Base-by-base conservation (phyloP, 1,140 invertebrate species). In the Thaumetopoea pityocampa region DNA sequence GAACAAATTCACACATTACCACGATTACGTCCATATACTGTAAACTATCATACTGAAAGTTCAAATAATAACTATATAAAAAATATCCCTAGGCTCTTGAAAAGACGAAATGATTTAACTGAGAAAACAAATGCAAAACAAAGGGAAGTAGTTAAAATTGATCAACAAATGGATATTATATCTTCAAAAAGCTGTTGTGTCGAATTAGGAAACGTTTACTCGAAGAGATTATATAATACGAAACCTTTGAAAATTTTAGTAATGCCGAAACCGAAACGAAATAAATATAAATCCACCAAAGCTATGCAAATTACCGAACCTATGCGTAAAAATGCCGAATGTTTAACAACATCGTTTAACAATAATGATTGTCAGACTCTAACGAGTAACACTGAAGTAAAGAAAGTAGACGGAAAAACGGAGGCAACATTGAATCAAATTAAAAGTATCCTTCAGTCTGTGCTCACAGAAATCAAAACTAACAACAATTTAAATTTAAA, bases 361-460 rank as follows among this genome's bases (percentile, higher is more conserved):
- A 34, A 54, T 6, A 38, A 20, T 7, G 57, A 59, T 30, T 59
- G 57, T 26, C 61, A 67, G 35, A 57, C 58, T 4, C 43, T 36
- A 11, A 50, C 43, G 14, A 38, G 33, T 40, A 38, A 53, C 51
- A 20, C 37, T 22, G 23, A 43, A 11, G 12, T 16, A 4, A 41
- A 51, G 4, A 19, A 34, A 1, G 5, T 30, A 20, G 44, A 59
- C 3, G 51, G 64, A 17, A 79, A 66, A 50, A 74, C 77, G 3
- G 67, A 72, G 47, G 41, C 37, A 8, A 68, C 69, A 6, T 47
- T 82, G 22, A 71, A 68, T 34, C 67, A 82, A 58, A 82, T 82
- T 29, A 82, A 82, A 49, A 56, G 12, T 35, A 77, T 80, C 12
- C 32, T 82, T 20, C 67, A 78, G 50, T 61, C 71, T 0, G 76